Base-by-base conservation (phyloP, 2,888 invertebrate species). In the Dynastes tityus region DNA sequence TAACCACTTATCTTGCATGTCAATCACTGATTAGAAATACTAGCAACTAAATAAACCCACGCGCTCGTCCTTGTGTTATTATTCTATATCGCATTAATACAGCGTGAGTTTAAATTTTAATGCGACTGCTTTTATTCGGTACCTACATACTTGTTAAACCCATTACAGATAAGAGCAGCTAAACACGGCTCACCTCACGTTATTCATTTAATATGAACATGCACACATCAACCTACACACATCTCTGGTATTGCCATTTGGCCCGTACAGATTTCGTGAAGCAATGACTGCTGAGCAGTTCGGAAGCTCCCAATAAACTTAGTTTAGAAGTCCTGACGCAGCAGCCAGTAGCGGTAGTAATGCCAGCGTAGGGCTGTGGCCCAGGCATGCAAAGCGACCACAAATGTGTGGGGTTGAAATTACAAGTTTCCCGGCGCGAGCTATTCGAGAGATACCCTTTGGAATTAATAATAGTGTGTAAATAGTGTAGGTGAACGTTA, bases 391-490 rank as follows among this genome's bases (percentile, higher is more conserved):
- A 82, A 81, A 82, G 80, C 79, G 80, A 81, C 82, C 81, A 65
- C 82, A 82, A 82, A 82, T 80, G 81, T 82, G 80, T 71, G 80
- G 76, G 80, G 80, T 79, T 79, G 80, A 82, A 83, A 83, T 82
- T 82, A 82, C 83, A 81, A 82, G 81, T 82, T 81, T 81, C 78
- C 76, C 63, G 51, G n/a, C 27, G 22, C 16, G 13, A 40, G 58
- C 61, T 74, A 61, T 61, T 13, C 61, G 73, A 49, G 37, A 80
- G 80, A 79, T 79, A 79, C 73, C 74, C 68, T 67, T 68, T 53
- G 49, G 82, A 82, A 83, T 82, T 82, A 83, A 82, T 83, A 83
- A 83, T 80, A 80, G 80, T 80, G 82, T 83, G 83, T 82, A 83
- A 83, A 83, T 82, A 83, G 81, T 79, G 79, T 77, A 82, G 81